These are phyloP conservation scores for Barnardius zonarius DNA, from an alignment of 2,113 vertebrate species.

Conservation along the genomic window DNA sequence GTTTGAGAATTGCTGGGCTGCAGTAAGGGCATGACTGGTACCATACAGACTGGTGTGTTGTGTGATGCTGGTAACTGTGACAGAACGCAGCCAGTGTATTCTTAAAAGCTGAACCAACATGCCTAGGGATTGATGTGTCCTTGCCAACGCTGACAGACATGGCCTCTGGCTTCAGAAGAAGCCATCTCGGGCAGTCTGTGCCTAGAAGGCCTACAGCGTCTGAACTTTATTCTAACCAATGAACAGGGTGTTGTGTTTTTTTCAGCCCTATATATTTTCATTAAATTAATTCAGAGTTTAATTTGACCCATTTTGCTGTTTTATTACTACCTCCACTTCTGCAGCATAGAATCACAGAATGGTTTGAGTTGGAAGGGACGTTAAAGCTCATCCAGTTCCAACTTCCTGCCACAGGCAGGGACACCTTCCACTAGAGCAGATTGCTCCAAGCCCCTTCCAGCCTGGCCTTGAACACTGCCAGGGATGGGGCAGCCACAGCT, in stretches of 20 bases:
- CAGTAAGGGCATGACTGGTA: too few species aligned
- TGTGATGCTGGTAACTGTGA: neutral
- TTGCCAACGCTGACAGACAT: neutral
- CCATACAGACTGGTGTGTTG: neutral
- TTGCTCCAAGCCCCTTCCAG: neutral
- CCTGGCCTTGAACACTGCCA: neutral
- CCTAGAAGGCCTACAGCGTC: neutral
- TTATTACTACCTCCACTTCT: neutral
- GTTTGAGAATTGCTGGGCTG: neutral
- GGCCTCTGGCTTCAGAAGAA: neutral
- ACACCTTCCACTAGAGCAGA: neutral
- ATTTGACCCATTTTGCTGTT: neutral
- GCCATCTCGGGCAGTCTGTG: neutral
- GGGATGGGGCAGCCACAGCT: neutral
- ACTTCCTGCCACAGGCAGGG: neutral
- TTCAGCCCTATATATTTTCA: neutral
- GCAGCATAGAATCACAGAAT: neutral
- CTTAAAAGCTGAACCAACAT: neutral
- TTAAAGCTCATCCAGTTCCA: neutral
- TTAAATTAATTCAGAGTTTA: neutral
- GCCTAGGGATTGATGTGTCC: neutral
- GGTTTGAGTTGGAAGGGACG: neutral
- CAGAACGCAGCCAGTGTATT: neutral
- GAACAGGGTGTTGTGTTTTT: neutral
- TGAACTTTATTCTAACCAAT: neutral